A percentile compares a stretch with the other conserved stretches of the same genome.
Conservation (phyloP, 2,797 vertebrate species). For the Spea hammondii region DNA sequence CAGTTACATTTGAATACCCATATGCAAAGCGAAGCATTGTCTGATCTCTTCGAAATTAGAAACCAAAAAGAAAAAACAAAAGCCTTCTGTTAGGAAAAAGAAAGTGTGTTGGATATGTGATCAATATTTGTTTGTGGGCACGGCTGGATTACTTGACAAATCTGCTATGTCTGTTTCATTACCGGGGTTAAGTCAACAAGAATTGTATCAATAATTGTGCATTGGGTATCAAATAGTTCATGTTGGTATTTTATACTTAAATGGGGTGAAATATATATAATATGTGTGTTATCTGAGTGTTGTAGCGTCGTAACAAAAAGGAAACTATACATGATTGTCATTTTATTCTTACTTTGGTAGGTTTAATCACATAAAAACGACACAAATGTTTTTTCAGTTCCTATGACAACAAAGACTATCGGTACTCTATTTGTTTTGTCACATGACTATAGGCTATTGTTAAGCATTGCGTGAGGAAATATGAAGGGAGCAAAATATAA, state of each 20-base stretch:
- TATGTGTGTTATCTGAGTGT: no score
- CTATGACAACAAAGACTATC: no score
- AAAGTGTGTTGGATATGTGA: conserved; percentile 13
- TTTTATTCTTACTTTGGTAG: no score
- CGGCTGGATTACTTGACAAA: conserved; percentile 15
- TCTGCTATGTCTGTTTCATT: conserved; percentile 30
- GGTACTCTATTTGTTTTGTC: no score
- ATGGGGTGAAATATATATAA: no score
- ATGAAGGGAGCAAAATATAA: no score
- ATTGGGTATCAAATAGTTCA: conserved; percentile 14
- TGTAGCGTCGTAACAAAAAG: no score
- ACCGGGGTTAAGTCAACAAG: background rate
- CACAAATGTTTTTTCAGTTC: no score
- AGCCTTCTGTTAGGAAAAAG: conserved; percentile 4
- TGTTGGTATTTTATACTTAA: conserved; percentile 18
- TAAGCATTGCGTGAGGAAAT: no score
- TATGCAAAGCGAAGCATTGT: conserved; percentile 54
- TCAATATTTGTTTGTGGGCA: conserved; percentile 19
- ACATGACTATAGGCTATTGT: no score
- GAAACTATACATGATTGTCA: no score
- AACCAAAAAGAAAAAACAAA: background rate
- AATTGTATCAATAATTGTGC: conserved; percentile 14
- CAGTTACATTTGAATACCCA: conserved; percentile 57
- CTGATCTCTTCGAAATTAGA: conserved; percentile 10
- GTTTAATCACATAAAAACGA: no score